A percentile compares a stretch with the other conserved stretches of the same genome.
Evolutionary conservation across 2,797 vertebrate genomes (phyloP).

Genomic region (Peromyscus eremicus): DNA sequence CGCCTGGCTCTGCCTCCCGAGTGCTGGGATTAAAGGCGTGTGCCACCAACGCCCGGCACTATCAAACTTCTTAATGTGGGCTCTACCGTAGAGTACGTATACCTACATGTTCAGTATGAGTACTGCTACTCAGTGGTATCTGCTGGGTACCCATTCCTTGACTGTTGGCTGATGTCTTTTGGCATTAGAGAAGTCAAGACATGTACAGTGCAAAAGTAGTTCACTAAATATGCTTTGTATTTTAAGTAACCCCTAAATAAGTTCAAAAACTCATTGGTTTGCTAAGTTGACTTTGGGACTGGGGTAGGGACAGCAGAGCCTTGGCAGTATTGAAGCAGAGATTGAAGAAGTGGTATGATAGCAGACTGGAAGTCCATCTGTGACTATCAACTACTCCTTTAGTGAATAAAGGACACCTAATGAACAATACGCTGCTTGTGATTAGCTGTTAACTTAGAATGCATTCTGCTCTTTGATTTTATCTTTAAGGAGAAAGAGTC

Average conservation of each 20-base stretch:
- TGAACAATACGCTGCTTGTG: not conserved
- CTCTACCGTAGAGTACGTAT: not conserved
- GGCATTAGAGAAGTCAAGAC: slow-evolving; percentile 11
- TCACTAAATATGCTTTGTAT: slow-evolving; percentile 14
- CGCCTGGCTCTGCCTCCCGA: no score
- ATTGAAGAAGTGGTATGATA: not conserved
- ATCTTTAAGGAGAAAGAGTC: slow-evolving; percentile 83
- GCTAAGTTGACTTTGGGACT: not conserved
- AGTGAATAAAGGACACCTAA: slow-evolving; percentile 36
- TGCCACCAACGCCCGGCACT: no score
- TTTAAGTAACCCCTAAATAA: not conserved
- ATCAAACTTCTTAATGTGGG: not conserved
- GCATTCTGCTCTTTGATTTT: slow-evolving; percentile 41
- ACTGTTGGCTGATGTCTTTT: not conserved
- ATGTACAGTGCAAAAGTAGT: slow-evolving; percentile 12
- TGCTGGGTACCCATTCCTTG: not conserved
- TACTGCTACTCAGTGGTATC: not conserved
- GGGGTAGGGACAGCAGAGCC: not conserved
- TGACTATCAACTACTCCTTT: not conserved
- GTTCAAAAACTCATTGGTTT: not conserved
- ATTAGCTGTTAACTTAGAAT: slow-evolving; percentile 51
- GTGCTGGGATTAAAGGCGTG: no score
- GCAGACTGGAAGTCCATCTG: not conserved
- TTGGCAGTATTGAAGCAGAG: not conserved
- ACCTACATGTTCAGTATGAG: not conserved